Evolutionary conservation across 1,140 invertebrate genomes (phyloP).

Genomic region (Achroia grisella): DNA sequence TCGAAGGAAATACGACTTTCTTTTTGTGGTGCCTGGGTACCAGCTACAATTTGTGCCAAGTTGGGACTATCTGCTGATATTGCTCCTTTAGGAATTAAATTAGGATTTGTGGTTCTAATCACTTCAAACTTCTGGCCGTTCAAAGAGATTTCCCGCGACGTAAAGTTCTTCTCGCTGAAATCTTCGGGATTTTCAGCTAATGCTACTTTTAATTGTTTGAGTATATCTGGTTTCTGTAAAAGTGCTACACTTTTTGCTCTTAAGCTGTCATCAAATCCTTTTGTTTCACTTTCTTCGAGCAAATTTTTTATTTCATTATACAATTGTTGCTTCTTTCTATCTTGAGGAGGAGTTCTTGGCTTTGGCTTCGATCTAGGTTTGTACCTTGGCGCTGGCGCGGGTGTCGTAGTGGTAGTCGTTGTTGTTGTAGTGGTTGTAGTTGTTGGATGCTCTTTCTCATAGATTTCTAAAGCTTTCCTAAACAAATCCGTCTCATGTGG

Average conservation of each 20-base stretch:
- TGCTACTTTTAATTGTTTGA: conserved; percentile 82
- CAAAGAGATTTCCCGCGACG: conserved; percentile 81
- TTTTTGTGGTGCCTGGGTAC: conserved; percentile 51
- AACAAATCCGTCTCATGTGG: conserved; percentile 69
- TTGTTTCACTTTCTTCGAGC: conserved; percentile 65
- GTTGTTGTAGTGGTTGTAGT: conserved; percentile 69
- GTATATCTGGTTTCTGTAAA: conserved; percentile 72
- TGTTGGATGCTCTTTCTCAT: conserved; percentile 68
- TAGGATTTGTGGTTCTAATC: conserved; percentile 78
- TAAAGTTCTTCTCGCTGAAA: conserved; percentile 79
- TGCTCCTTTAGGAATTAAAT: conserved; percentile 74
- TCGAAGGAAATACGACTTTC: conserved; percentile 75
- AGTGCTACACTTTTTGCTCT: conserved; percentile 58
- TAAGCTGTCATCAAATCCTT: conserved; percentile 60
- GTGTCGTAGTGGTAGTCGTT: conserved; percentile 40
- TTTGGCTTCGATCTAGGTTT: conserved; percentile 59
- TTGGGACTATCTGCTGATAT: conserved; percentile 54
- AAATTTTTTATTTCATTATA: conserved; percentile 71
- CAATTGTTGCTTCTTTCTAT: conserved; percentile 68
- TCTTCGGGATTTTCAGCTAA: conserved; percentile 79
- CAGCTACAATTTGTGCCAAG: conserved; percentile 54
- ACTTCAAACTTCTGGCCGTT: conserved; percentile 85
- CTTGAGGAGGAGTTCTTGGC: conserved; percentile 59
- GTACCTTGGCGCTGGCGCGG: conserved; percentile 44
- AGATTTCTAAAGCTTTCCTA: conserved; percentile 66